phyloP scores from a whole-genome alignment of 1,140 invertebrate species.

The Coelopa frigida region DNA sequence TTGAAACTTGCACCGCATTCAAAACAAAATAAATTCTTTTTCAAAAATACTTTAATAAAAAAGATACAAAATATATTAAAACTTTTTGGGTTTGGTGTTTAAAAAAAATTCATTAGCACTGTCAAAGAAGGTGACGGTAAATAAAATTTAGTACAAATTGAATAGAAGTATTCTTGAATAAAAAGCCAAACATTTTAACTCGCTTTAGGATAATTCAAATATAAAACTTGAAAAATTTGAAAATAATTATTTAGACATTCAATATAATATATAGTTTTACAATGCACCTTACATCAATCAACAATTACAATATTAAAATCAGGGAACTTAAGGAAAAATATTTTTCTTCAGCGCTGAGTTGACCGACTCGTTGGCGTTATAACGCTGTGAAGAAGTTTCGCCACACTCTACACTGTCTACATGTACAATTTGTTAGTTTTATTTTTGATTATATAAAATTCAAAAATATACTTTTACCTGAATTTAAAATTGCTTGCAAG shows the following conservation, averaged over 20 bases:
- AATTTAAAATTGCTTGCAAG: no score
- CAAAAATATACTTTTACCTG: no score
- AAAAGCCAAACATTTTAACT: not conserved
- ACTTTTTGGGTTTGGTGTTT: not conserved
- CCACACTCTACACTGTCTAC: no score
- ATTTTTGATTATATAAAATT: no score
- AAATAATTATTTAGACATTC: not conserved
- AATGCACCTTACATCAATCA: no score
- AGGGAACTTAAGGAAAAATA: no score
- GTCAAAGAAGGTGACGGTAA: not conserved
- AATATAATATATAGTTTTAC: no score
- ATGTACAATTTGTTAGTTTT: no score
- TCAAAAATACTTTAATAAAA: not conserved
- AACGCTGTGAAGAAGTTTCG: no score
- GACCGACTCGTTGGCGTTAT: no score
- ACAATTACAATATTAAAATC: no score
- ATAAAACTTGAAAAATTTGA: not conserved
- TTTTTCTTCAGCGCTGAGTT: no score
- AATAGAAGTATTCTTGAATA: constrained; percentile 3
- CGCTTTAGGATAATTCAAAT: constrained; percentile 1
- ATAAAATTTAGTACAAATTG: not conserved
- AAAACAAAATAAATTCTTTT: not conserved
- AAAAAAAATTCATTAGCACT: not conserved
- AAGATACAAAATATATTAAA: not conserved
- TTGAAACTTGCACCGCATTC: not conserved